These are phyloP conservation scores for Philaenus spumarius DNA, from an alignment of 1,140 invertebrate species.

Conservation along the genomic window DNA sequence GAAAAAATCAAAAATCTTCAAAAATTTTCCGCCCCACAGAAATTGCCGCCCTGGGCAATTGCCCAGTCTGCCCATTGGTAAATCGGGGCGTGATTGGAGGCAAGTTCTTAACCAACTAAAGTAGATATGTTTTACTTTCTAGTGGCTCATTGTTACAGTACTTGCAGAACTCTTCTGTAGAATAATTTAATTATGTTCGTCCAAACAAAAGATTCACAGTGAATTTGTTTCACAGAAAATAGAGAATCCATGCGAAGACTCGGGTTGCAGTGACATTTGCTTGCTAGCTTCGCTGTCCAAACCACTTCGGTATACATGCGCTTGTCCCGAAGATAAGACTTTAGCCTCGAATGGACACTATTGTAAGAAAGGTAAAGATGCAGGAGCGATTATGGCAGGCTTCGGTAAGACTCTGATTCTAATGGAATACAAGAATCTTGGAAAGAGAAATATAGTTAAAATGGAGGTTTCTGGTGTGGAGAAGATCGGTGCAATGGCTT, in stretches of 20 bases:
- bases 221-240: constrained; percentile 24
- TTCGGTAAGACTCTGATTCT: constrained; percentile 33
- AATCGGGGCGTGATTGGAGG: no score
- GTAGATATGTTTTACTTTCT: no score
- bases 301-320: constrained; percentile 52
- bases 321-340: constrained; percentile 66
- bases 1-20: no score
- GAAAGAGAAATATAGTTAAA: constrained; percentile 34
- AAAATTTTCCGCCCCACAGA: no score
- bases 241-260: constrained; percentile 60
- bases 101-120: no score
- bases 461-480: constrained; percentile 22
- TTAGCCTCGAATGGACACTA: constrained; percentile 44
- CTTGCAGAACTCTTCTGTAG: no score
- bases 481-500: constrained; percentile 30
- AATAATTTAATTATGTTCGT: no score
- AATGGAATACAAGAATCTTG: constrained; percentile 38
- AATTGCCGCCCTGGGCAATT: no score
- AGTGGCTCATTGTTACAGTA: no score
- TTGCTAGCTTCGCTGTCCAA: constrained; percentile 51
- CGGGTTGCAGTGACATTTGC: constrained; percentile 73
- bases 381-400: constrained; percentile 31
- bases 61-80: no score
- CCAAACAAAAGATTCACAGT: no score
- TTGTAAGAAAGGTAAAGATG: constrained; percentile 36